A percentile compares a stretch with the other conserved stretches of the same genome.
Evolutionary conservation across 2,797 vertebrate genomes (phyloP).

Genomic region (Myioborus miniatus): DNA sequence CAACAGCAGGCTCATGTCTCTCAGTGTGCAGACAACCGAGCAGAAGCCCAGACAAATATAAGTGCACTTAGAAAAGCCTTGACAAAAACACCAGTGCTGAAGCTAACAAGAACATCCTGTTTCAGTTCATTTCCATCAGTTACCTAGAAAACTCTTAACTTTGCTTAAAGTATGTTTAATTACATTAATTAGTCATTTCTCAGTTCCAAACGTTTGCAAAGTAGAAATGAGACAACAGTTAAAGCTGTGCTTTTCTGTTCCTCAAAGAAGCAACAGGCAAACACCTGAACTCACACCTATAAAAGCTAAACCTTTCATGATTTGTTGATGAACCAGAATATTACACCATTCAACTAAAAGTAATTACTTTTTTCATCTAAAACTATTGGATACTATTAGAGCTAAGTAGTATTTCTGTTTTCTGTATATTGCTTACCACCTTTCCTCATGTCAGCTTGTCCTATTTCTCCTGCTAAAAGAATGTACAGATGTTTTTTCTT

Average conservation of each 20-base stretch:
- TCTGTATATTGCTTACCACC: neutral
- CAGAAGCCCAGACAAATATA: neutral
- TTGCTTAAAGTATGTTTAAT: neutral
- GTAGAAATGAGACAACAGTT: neutral
- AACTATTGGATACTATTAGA: neutral
- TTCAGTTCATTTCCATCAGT: neutral
- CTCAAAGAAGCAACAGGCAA: neutral
- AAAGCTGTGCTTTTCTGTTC: neutral
- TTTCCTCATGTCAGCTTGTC: neutral
- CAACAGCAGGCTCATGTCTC: neutral
- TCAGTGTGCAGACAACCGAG: neutral
- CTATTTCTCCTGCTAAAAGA: neutral
- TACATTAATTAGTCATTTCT: neutral
- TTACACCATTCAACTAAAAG: neutral
- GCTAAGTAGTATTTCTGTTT: neutral
- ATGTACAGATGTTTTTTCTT: neutral
- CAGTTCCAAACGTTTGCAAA: neutral
- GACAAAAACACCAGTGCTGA: neutral
- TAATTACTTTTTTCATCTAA: neutral
- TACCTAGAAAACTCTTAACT: neutral
- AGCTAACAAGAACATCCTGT: slow-evolving; percentile 24
- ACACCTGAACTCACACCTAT: neutral
- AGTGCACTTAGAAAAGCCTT: neutral
- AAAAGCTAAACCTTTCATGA: neutral
- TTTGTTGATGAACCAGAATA: neutral